Conservation (phyloP, 2,888 invertebrate species). For the Mechanitis mazaeus region DNA sequence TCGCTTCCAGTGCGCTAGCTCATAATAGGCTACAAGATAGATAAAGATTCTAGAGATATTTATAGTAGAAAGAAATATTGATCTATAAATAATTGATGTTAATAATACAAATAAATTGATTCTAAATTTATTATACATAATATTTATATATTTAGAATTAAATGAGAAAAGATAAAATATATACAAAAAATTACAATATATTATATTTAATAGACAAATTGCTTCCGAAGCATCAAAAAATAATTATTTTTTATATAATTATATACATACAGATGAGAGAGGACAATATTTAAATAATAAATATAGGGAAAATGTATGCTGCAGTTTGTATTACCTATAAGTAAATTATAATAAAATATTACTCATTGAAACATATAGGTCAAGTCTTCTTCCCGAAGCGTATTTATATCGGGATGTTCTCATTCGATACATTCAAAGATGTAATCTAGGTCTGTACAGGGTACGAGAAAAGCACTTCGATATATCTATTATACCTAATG, state of each 20-base stretch:
- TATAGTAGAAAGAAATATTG: too few species aligned
- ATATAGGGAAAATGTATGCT: not conserved
- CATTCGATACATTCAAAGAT: constrained; percentile 32
- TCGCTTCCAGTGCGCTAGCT: constrained; percentile 58
- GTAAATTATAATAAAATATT: constrained; percentile 15
- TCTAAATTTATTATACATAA: too few species aligned
- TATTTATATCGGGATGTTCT: constrained; percentile 35
- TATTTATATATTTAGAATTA: too few species aligned
- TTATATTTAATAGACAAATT: too few species aligned
- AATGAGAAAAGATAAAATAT: too few species aligned
- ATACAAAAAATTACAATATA: too few species aligned
- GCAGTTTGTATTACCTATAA: not conserved
- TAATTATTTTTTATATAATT: too few species aligned
- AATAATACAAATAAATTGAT: too few species aligned
- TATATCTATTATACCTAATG: too few species aligned
- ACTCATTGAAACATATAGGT: constrained; percentile 34
- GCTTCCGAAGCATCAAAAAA: too few species aligned
- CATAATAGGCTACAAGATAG: constrained; percentile 36
- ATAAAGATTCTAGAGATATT: not conserved
- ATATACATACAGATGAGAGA: too few species aligned
- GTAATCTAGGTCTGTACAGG: constrained; percentile 27
- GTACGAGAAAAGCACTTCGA: not conserved
- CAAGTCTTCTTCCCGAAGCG: constrained; percentile 37
- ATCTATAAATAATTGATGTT: too few species aligned
- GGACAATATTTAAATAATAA: not conserved